phyloP scores from a whole-genome alignment of 1,140 invertebrate genomes.

The Euura saliciscinereae region DNA sequence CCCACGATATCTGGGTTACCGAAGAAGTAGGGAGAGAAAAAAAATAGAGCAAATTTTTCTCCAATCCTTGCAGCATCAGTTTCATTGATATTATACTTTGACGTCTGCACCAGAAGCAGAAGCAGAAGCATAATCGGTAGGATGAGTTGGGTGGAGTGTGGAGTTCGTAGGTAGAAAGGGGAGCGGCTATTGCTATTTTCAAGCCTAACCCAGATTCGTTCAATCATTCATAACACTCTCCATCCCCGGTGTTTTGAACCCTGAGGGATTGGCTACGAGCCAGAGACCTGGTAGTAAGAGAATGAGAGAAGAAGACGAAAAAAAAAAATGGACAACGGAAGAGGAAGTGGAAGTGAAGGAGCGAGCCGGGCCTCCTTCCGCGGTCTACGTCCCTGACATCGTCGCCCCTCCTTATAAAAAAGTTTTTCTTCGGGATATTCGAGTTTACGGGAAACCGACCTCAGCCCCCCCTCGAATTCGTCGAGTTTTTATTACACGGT shows the following conservation, averaged over 20 bases:
- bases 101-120: background rate
- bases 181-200: slow-evolving; percentile 1
- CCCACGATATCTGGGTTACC: background rate
- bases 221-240: slow-evolving; percentile 7
- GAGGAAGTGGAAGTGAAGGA: background rate
- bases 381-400: background rate
- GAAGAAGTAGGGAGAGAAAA: too few species aligned
- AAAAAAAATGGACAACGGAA: background rate
- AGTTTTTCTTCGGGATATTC: too few species aligned
- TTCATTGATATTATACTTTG: background rate
- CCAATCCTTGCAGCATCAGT: background rate
- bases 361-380: background rate
- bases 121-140: background rate
- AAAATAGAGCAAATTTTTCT: background rate
- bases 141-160: background rate
- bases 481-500: too few species aligned
- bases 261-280: background rate
- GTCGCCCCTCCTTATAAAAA: background rate
- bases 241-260: background rate
- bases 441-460: too few species aligned
- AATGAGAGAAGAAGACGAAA: background rate
- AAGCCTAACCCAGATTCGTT: slow-evolving; percentile 3
- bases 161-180: too few species aligned
- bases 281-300: background rate
- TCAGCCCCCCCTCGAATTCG: too few species aligned